phyloP scores from a whole-genome alignment of 2,888 invertebrate genomes.

The Blastobasis adustella region DNA sequence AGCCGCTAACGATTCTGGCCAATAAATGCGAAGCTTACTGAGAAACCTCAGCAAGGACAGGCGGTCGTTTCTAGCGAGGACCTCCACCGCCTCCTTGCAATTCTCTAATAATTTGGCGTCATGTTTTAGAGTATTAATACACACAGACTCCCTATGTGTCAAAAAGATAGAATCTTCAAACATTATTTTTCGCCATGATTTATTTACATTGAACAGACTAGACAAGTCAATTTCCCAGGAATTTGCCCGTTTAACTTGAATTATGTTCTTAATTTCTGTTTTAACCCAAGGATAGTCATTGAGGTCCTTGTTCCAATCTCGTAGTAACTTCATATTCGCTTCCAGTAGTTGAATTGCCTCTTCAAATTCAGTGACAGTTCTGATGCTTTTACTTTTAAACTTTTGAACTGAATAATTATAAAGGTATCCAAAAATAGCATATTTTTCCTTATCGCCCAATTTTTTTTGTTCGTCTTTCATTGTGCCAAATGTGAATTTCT shows the following conservation, averaged over 20 bases:
- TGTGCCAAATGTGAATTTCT: slow-evolving; percentile 38
- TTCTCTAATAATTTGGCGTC: slow-evolving; percentile 35
- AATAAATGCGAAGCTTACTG: slow-evolving; percentile 45
- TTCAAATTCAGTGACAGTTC: slow-evolving; percentile 25
- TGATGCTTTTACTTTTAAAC: slow-evolving; percentile 19
- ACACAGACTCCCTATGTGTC: slow-evolving; percentile 28
- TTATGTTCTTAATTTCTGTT: slow-evolving; percentile 30
- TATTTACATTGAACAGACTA: slow-evolving; percentile 35
- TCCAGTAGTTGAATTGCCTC: slow-evolving; percentile 18
- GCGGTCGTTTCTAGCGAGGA: slow-evolving; percentile 27
- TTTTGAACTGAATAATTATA: slow-evolving; percentile 21
- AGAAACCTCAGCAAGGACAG: slow-evolving; percentile 27
- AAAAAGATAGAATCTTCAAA: slow-evolving; percentile 44
- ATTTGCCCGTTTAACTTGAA: slow-evolving; percentile 26
- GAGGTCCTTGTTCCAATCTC: slow-evolving; percentile 44
- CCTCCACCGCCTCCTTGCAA: slow-evolving; percentile 24
- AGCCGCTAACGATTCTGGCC: slow-evolving; percentile 34
- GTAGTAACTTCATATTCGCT: slow-evolving; percentile 16
- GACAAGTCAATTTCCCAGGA: slow-evolving; percentile 24
- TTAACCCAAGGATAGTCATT: slow-evolving; percentile 25
- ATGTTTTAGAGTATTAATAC: slow-evolving; percentile 50
- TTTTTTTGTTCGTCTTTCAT: slow-evolving; percentile 25
- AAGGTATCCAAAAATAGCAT: slow-evolving; percentile 41
- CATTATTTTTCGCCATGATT: slow-evolving; percentile 40
- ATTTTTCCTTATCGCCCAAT: slow-evolving; percentile 29